A percentile compares a stretch with the other conserved stretches of the same genome.
phyloP scores from a whole-genome alignment of 1,140 invertebrate genomes.

The Wiebesia pumilae region DNA sequence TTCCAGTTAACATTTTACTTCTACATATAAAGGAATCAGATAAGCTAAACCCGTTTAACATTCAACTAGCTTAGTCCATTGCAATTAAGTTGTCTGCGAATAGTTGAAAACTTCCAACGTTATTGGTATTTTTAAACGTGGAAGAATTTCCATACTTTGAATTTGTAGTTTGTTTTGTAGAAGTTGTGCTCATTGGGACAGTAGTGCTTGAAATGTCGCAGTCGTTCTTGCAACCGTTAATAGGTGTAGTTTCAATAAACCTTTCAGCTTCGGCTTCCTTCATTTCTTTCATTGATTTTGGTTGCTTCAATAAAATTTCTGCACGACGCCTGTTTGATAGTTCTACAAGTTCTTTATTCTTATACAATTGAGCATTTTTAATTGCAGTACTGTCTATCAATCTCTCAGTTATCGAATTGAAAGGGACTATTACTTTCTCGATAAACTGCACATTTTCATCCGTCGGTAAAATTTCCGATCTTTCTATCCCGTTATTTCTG shows the following conservation, averaged over 20 bases:
- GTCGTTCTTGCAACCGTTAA: slow-evolving; percentile 8
- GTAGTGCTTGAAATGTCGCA: slow-evolving; percentile 1
- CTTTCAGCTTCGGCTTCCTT: slow-evolving; percentile 52
- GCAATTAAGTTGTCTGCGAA: slow-evolving; percentile 60
- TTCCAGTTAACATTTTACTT: not conserved
- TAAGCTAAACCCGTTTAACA: not conserved
- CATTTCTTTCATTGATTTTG: not conserved
- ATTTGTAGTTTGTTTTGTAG: not conserved
- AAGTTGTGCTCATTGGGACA: not conserved
- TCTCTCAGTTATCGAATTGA: slow-evolving; percentile 66
- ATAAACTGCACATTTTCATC: slow-evolving; percentile 60
- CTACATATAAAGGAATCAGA: not conserved
- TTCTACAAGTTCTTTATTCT: slow-evolving; percentile 41
- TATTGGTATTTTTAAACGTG: slow-evolving; percentile 54
- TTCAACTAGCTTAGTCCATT: slow-evolving; percentile 51
- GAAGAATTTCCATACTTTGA: slow-evolving; percentile 34
- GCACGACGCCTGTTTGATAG: slow-evolving; percentile 53
- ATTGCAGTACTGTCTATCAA: slow-evolving; percentile 62
- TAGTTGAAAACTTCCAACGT: slow-evolving; percentile 59
- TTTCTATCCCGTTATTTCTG: slow-evolving; percentile 65
- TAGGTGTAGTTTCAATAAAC: slow-evolving; percentile 34
- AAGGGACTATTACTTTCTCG: slow-evolving; percentile 62
- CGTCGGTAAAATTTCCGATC: slow-evolving; percentile 57
- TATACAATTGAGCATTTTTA: slow-evolving; percentile 57
- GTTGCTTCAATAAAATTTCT: slow-evolving; percentile 53